Evolutionary conservation across 2,888 invertebrate genomes (phyloP).

Genomic region (Romanomermis culicivorax): DNA sequence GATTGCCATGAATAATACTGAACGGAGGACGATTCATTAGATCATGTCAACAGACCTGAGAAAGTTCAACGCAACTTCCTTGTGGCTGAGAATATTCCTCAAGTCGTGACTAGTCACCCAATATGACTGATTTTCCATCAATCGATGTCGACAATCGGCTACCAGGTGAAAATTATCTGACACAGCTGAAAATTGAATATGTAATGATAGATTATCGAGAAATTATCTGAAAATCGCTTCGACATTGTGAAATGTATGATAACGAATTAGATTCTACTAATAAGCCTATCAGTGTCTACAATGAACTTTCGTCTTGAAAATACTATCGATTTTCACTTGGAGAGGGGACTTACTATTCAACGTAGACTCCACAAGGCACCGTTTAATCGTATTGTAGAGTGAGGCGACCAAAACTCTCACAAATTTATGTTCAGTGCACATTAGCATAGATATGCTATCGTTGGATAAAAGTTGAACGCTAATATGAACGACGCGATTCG

Average conservation of each 20-base stretch:
- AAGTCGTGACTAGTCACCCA: slow-evolving; percentile 93
- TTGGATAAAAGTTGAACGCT: slow-evolving; percentile 87
- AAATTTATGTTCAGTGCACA: slow-evolving; percentile 69
- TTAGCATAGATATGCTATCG: slow-evolving; percentile 63
- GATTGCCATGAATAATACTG: too few species aligned
- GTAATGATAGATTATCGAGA: too few species aligned
- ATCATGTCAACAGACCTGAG: too few species aligned
- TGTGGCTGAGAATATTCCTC: slow-evolving; percentile 80
- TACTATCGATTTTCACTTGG: too few species aligned
- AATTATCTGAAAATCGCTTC: not conserved
- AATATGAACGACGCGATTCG: slow-evolving; percentile 88
- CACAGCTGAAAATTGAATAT: not conserved
- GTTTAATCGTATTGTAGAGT: slow-evolving; percentile 73
- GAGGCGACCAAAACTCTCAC: slow-evolving; percentile 79
- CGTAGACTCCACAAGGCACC: slow-evolving; percentile 45
- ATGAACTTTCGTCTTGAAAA: too few species aligned
- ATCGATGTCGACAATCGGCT: slow-evolving; percentile 67
- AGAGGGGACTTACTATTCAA: slow-evolving; percentile 1
- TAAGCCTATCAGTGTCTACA: too few species aligned
- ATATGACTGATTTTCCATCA: slow-evolving; percentile 93
- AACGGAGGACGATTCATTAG: too few species aligned
- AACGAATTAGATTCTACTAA: too few species aligned
- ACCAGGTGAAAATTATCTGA: slow-evolving; percentile 47
- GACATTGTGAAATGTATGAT: slow-evolving; percentile 15
- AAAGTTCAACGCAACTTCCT: slow-evolving; percentile 68